A percentile compares a stretch with the other conserved stretches of the same genome.
Evolutionary conservation across 2,113 vertebrate species (phyloP).

Genomic region (Sorex fumeus): DNA sequence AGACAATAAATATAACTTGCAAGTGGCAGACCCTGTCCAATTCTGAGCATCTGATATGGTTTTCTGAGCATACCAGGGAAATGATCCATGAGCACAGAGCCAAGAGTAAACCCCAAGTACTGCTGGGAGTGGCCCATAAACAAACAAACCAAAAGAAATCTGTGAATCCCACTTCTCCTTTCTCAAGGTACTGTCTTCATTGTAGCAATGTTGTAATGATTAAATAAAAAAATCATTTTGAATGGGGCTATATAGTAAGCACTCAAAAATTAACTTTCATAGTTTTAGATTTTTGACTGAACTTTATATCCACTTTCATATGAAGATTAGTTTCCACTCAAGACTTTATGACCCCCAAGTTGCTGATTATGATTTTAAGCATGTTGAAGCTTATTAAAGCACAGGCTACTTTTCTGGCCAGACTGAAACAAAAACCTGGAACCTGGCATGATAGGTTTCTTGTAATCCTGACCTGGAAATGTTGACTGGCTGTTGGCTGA

Average conservation of each 20-base stretch:
- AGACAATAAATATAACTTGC: not conserved
- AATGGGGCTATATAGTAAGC: not conserved
- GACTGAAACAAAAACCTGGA: slow-evolving; percentile 24
- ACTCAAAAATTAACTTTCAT: not conserved
- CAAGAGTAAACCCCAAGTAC: too few species aligned
- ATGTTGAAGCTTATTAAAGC: not conserved
- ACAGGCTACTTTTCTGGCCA: not conserved
- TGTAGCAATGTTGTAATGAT: not conserved
- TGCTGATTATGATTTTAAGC: not conserved
- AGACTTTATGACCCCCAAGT: not conserved
- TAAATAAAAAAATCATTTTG: not conserved
- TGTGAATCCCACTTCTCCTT: not conserved
- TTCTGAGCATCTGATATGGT: too few species aligned
- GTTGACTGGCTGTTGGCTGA: not conserved
- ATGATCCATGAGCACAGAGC: too few species aligned
- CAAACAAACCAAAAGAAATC: not conserved
- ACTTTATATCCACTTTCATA: not conserved
- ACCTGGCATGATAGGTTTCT: not conserved
- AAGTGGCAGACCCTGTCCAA: too few species aligned
- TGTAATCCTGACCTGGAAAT: not conserved
- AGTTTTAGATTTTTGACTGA: slow-evolving; percentile 22
- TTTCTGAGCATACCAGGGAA: too few species aligned
- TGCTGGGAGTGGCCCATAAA: too few species aligned
- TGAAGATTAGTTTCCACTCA: not conserved
- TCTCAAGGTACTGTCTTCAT: slow-evolving; percentile 11